Evolutionary conservation across 2,888 invertebrate genomes (phyloP), one percentile per base, ranked within the genome.

Genomic region (Brachypterus glaber): DNA sequence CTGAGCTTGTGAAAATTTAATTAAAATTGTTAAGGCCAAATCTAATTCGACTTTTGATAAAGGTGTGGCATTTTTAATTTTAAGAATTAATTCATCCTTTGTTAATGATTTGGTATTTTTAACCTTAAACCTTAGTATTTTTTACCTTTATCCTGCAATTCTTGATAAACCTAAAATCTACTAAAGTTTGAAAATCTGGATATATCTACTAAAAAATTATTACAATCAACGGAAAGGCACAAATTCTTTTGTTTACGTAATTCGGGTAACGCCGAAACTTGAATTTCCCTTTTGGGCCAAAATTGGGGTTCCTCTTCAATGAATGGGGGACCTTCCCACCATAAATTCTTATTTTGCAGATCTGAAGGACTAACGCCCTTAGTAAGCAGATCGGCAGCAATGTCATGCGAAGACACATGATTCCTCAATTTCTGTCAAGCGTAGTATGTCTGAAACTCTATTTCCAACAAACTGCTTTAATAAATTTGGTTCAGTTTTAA

Each of bases 381-480:
- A 24, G 24, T 24, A 8, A 24, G n/a, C n/a, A 24, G n/a, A n/a
- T 24, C 24, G n/a, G 24, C 24, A n/a, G 24, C 8, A 24, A 8
- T 24, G 24, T 8, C 24, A 8, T 24, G 8, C n/a, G 24, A 8
- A 8, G 24, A n/a, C n/a, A 24, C 24, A 24, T 24, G 24, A 24
- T 24, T 7, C 24, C 24, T 24, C n/a, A 8, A 24, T 8, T 24
- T 24, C 24, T n/a, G 24, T 24, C n/a, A 24, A 8, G 7, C 24
- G 7, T 8, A 24, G 24, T 24, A 24, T 24, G n/a, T 24, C 24
- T 24, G 24, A 7, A 24, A 24, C 24, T n/a, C 24, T 24, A 24
- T 24, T 24, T 24, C 24, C 24, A 24, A 24, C 24, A 24, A 24
- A 24, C 24, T 24, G 24, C n/a, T 24, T 24, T 24, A 24, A 24